Conservation (phyloP, 37 sponge, comb jelly and placozoan species). For the Ianthella basta region DNA sequence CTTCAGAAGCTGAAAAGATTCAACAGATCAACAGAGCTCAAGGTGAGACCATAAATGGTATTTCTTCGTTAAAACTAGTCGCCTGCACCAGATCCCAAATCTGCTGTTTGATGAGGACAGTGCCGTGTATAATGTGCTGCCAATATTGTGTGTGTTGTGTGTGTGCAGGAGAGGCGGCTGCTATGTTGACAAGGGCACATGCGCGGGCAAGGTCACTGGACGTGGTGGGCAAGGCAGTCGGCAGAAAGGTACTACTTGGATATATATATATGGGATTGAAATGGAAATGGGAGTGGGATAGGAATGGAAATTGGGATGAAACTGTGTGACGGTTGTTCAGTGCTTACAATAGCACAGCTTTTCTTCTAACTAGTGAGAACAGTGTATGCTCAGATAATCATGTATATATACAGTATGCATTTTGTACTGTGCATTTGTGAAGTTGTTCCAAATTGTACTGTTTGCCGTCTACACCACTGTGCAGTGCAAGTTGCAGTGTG, state of each 20-base stretch:
- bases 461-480: background rate
- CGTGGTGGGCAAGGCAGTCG: conserved; percentile 73
- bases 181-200: conserved; percentile 75
- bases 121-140: background rate
- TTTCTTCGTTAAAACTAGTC: background rate
- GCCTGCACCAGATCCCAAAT: background rate
- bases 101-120: background rate
- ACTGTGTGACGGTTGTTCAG: background rate
- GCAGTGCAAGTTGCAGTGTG: too few species aligned
- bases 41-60: conserved; percentile 48
- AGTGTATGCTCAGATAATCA: too few species aligned
- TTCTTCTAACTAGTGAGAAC: too few species aligned
- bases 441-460: too few species aligned
- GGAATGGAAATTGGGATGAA: too few species aligned
- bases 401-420: too few species aligned
- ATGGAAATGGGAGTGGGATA: too few species aligned
- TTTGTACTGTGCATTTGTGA: background rate
- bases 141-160: background rate
- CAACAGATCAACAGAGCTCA: conserved; percentile 93
- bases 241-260: conserved; percentile 35
- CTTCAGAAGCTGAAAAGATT: conserved; percentile 90
- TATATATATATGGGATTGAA: too few species aligned
- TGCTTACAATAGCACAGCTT: too few species aligned
- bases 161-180: conserved; percentile 77
- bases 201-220: conserved; percentile 79